Base-by-base conservation (phyloP, 2,888 invertebrate species). In the Epinotia demarniana region DNA sequence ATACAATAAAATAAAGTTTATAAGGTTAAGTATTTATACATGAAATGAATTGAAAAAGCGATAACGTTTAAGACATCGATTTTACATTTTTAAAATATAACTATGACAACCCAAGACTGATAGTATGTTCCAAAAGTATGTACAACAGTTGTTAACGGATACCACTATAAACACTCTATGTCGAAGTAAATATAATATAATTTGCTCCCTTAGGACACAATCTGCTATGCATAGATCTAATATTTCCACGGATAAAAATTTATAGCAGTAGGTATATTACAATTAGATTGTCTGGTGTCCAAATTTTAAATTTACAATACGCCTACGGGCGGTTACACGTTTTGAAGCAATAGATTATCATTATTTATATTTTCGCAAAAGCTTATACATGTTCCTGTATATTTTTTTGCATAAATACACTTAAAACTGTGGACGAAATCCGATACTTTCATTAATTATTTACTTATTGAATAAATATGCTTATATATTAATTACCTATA, bases 391-490 rank as follows among this genome's bases (percentile, higher is more conserved):
- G 53, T 68, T 68, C 53, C 46, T 67, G 78, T 77, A 68, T 69
- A 69, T 43, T 18, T 46, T 75, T 70, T 66, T 71, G 57, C 23
- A 60, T 72, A 61, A 64, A 71, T 72, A 66, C 76, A 73, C 83
- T 82, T 83, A 87, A 87, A 78, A 87, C 85, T 88, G 87, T 92
- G 93, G 92, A 93, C 93, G 92, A 89, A 88, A 88, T 87, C 88
- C 85, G 90, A 92, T 91, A 90, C 84, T 86, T 82, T 80, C 83
- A 49, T 85, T 82, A 82, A 81, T 75, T 53, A 57, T 70, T 67
- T 73, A 74, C 16, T 13, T 49, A 43, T 33, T 3, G 18, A 18
- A 43, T 63, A 72, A 60, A 27, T 27, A 27, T 33, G 49, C 11
- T 19, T 66, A 33, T 64, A 49, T 27, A 27, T 27, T 27, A 27